Evolutionary conservation across 2,797 vertebrate genomes (phyloP).

Genomic region (Zalophus californianus): DNA sequence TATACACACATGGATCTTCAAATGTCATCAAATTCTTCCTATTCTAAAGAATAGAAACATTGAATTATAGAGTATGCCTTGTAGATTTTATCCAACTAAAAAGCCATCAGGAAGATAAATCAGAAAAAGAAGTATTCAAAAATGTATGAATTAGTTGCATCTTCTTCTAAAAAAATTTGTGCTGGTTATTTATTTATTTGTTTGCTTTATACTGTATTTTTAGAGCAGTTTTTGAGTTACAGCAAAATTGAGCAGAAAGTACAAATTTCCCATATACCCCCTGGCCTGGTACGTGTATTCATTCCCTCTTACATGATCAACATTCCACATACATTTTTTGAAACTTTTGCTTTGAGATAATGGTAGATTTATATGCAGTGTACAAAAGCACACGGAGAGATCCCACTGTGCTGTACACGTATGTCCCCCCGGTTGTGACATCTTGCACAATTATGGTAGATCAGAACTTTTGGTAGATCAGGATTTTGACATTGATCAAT

Average conservation of each 20-base stretch:
- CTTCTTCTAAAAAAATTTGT: background rate
- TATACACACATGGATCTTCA: background rate
- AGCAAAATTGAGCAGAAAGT: background rate
- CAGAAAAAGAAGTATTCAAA: background rate
- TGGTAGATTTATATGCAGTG: background rate
- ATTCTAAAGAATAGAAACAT: background rate
- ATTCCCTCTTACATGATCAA: background rate
- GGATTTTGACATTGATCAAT: background rate
- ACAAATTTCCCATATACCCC: background rate
- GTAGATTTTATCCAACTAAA: background rate
- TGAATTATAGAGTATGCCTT: background rate
- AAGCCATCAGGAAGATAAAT: background rate
- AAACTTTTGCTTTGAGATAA: background rate
- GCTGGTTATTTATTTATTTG: background rate
- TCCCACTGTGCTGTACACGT: rapidly evolving
- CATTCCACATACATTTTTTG: background rate
- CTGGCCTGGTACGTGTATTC: rapidly evolving
- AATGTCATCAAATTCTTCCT: background rate
- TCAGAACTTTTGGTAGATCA: background rate
- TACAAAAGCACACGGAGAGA: background rate
- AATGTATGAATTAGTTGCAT: background rate
- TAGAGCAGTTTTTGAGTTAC: background rate
- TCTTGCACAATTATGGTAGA: background rate
- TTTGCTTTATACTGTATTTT: background rate
- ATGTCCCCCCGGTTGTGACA: background rate